Base-by-base conservation (phyloP, 2,888 invertebrate genomes). In the Lasioglossum leucozonium region DNA sequence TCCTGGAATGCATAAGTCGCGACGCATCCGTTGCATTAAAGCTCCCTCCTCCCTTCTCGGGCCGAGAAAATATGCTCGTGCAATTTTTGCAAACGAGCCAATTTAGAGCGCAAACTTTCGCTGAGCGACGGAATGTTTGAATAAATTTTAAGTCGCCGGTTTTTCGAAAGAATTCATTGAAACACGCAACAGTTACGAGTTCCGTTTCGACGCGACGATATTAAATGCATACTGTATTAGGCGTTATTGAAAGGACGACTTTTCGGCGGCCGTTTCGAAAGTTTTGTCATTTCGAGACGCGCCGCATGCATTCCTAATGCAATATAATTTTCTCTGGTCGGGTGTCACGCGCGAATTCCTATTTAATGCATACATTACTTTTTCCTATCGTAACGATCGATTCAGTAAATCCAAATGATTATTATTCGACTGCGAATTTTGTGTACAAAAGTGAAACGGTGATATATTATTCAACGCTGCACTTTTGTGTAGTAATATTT, bases 201-300 rank as follows among this genome's bases (percentile, higher is more conserved):
- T 30, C 81, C 40, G 51, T 65, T 65, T 78, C 30, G 51, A 55
- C 78, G 30, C 34, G 22, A n/a, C 30, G 44, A 82, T 74, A 77
- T 83, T 83, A 73, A 67, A 84, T 84, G 84, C 82, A 84, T 77
- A 82, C 34, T 51, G 84, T 72, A 71, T 82, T 77, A 77, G 73
- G 74, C 65, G 37, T 62, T 62, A 71, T 84, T 84, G 51, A 77
- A 77, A 71, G 26, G 71, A 44, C 22, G 51, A 71, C 51, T 77
- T 84, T 74, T 82, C 69, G 47, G 73, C 26, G 51, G 22, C 22
- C 18, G 65, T 82, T 82, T 51, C 65, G 42, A 71, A 84, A 84
- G 84, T 84, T 84, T 84, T 40, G 58, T 77, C 82, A 82, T 82
- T 74, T 72, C 82, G 22, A 42, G 82, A 22, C 34, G 10, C 58